phyloP scores from a whole-genome alignment of 1,140 invertebrate species.

The Neuroterus valhalla region DNA sequence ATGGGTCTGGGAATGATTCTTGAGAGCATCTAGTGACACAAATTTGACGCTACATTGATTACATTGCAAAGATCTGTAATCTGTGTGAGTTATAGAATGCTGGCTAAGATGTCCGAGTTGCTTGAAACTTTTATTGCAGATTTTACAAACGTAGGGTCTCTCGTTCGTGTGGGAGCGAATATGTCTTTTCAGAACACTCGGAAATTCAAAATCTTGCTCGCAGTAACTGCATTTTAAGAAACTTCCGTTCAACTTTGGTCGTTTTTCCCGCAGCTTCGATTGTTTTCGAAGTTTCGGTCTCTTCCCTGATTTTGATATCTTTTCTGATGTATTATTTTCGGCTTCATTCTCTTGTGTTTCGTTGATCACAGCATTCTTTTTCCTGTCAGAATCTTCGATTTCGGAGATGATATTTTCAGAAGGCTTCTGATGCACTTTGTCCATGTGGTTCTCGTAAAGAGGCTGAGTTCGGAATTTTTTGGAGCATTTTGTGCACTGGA shows the following conservation, averaged over 20 bases:
- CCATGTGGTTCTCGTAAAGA: slow-evolving; percentile 56
- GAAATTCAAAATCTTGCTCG: slow-evolving; percentile 63
- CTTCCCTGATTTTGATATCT: not conserved
- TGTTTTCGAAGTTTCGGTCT: not conserved
- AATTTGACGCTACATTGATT: slow-evolving; percentile 55
- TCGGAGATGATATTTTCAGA: slow-evolving; percentile 1
- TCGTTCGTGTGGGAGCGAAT: slow-evolving; percentile 84
- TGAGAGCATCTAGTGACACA: slow-evolving; percentile 53
- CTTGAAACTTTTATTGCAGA: slow-evolving; percentile 71
- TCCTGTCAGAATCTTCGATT: not conserved
- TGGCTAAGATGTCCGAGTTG: slow-evolving; percentile 76
- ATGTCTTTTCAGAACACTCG: slow-evolving; percentile 80
- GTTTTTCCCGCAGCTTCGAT: slow-evolving; percentile 10
- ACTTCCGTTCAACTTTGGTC: slow-evolving; percentile 24
- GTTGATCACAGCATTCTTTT: slow-evolving; percentile 3
- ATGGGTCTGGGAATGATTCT: slow-evolving; percentile 52
- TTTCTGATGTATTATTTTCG: not conserved
- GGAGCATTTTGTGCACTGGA: slow-evolving; percentile 54
- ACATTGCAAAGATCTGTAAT: slow-evolving; percentile 68
- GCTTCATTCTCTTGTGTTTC: slow-evolving; percentile 19
- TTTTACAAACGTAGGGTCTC: slow-evolving; percentile 67
- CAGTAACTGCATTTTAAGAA: slow-evolving; percentile 56
- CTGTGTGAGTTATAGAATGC: slow-evolving; percentile 76
- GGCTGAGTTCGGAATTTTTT: slow-evolving; percentile 54
- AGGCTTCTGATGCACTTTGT: slow-evolving; percentile 45